phyloP scores from a whole-genome alignment of 2,113 vertebrate genomes.

The Lagopus leucura region DNA sequence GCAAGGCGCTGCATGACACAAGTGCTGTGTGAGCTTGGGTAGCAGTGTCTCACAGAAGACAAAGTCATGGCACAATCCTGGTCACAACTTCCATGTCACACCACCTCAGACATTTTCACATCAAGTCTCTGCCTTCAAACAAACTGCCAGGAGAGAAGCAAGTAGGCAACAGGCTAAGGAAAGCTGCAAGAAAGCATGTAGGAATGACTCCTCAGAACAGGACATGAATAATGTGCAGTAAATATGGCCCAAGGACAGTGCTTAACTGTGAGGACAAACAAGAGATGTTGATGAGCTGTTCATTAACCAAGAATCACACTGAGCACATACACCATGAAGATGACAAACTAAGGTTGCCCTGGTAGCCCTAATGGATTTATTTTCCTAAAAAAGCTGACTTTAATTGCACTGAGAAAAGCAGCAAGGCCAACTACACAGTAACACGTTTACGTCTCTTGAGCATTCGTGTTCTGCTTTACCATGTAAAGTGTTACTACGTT shows the following conservation, averaged over 20 bases:
- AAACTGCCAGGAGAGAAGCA: background rate
- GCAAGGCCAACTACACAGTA: background rate
- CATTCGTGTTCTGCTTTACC: background rate
- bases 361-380: background rate
- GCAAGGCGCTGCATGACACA: background rate
- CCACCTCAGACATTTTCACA: background rate
- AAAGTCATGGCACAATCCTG: background rate
- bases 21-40: background rate
- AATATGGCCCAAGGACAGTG: slow-evolving; percentile 12
- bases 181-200: background rate
- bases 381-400: background rate
- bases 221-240: background rate
- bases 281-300: slow-evolving; percentile 17
- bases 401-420: background rate
- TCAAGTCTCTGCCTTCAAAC: background rate
- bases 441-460: background rate
- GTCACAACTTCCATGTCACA: background rate
- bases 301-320: background rate
- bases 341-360: background rate
- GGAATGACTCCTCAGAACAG: background rate
- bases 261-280: slow-evolving; percentile 13
- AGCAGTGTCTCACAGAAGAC: no score
- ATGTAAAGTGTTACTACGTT: background rate
- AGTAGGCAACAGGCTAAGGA: background rate
- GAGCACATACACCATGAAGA: background rate